Conservation (phyloP, 2,113 vertebrate species). For the Barnardius zonarius region DNA sequence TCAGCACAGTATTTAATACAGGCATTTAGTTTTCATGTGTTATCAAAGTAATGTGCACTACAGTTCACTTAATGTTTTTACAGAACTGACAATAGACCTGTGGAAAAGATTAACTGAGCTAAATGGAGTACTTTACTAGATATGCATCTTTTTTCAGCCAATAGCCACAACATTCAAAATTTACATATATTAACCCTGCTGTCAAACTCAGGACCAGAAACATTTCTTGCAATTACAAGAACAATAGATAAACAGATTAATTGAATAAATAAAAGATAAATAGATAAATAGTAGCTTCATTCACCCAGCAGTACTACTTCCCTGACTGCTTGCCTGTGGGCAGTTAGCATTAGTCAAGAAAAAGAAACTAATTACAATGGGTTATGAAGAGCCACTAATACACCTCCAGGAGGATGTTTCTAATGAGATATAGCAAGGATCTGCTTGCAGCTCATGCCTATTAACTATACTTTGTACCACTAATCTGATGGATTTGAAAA, state of each 20-base stretch:
- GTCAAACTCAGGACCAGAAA: not conserved
- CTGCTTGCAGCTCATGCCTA: not conserved
- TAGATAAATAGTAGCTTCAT: not conserved
- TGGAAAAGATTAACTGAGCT: not conserved
- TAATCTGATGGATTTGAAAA: not conserved
- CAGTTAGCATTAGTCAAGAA: not conserved
- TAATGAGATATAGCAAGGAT: not conserved
- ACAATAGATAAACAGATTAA: not conserved
- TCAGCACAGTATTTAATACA: not conserved
- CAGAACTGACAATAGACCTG: not conserved
- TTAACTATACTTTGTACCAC: not conserved
- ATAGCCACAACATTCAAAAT: not conserved
- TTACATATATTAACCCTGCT: not conserved
- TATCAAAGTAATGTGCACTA: not conserved
- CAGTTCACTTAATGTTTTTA: not conserved
- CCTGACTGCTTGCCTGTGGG: not conserved
- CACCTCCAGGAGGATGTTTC: not conserved
- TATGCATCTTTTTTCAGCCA: not conserved
- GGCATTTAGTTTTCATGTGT: fast-evolving
- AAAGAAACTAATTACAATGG: not conserved
- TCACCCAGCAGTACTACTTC: not conserved
- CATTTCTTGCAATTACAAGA: not conserved
- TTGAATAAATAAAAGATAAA: not conserved
- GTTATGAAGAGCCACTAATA: not conserved
- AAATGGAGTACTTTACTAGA: not conserved